phyloP scores from a whole-genome alignment of 1,140 invertebrate species.

The Anadara kagoshimensis region DNA sequence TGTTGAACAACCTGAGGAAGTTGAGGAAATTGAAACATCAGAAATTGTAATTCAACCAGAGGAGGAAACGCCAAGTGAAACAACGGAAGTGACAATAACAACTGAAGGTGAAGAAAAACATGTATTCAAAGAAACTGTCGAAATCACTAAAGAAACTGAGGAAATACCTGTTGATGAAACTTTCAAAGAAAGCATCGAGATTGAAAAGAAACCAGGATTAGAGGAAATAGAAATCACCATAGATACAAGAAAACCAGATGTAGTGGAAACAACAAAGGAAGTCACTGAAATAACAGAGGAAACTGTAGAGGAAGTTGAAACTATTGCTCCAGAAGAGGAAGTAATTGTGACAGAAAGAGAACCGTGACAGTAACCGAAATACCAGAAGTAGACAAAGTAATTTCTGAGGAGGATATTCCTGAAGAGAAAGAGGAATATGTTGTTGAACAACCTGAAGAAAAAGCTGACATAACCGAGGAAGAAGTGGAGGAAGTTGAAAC shows the following conservation, averaged over 20 bases:
- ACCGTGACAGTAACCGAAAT: too few species aligned
- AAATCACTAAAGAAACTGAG: too few species aligned
- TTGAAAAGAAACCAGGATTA: constrained; percentile 40
- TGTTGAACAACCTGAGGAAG: too few species aligned
- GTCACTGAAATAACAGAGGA: not conserved
- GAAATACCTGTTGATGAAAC: not conserved
- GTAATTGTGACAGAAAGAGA: too few species aligned
- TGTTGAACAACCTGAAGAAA: too few species aligned
- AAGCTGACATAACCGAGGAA: too few species aligned
- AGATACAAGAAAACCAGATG: too few species aligned
- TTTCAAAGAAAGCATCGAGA: constrained; percentile 35
- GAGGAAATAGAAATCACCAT: not conserved
- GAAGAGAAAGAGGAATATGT: not conserved
- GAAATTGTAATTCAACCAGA: not conserved
- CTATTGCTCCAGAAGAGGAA: not conserved
- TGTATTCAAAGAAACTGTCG: not conserved
- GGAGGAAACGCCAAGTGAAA: not conserved
- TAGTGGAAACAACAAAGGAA: not conserved
- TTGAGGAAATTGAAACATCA: too few species aligned
- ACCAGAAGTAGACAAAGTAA: not conserved
- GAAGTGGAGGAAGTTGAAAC: too few species aligned
- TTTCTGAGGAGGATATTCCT: not conserved
- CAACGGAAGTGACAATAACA: not conserved
- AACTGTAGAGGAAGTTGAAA: constrained; percentile 7
- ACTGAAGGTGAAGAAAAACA: not conserved